Base-by-base conservation (phyloP, 2,888 invertebrate genomes). In the Agrotis clavis region DNA sequence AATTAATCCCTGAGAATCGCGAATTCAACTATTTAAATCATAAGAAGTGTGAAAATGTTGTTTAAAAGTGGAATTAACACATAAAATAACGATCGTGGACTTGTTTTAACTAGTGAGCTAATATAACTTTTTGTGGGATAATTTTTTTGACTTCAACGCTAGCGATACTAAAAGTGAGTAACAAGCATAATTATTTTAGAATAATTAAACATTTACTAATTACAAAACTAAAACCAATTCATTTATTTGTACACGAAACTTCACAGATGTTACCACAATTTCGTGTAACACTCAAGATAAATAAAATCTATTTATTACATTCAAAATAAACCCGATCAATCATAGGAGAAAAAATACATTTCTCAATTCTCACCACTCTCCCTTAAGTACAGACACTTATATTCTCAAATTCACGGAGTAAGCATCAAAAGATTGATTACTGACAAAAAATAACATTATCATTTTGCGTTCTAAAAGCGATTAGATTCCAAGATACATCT, bases 371-470 rank as follows among this genome's bases (percentile, higher is more conserved):
- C 30, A 50, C 13, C 25, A n/a, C 30, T 80, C 18, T 13, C 14
- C 54, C 13, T 1, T 16, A 35, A 19, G 14, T 25, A 45, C 53
- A 54, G 4, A n/a, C 50, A 56, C 25, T 69, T 62, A 62, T 18
- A 2, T 6, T 47, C 14, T 30, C 25, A 54, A 65, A 59, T 60
- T 56, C 47, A 48, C 45, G n/a, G 35, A 51, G 57, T 69, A 62
- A n/a, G 57, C 13, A 30, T 35, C 25, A 35, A 47, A 45, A 75
- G 78, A 78, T 78, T 81, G 78, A 78, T 78, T 62, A 50, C 57
- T 13, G 1, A 4, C 35, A 16, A 61, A 50, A n/a, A 74, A 66
- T 69, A 69, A 65, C 57, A 61, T 65, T 78, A 81, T 80, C 81
- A 64, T 62, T n/a, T 81, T 25, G 35, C 66, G 54, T 56, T 68